These are phyloP conservation scores for Mastomys coucha DNA, from an alignment of 2,113 vertebrate species.

Conservation along the genomic window DNA sequence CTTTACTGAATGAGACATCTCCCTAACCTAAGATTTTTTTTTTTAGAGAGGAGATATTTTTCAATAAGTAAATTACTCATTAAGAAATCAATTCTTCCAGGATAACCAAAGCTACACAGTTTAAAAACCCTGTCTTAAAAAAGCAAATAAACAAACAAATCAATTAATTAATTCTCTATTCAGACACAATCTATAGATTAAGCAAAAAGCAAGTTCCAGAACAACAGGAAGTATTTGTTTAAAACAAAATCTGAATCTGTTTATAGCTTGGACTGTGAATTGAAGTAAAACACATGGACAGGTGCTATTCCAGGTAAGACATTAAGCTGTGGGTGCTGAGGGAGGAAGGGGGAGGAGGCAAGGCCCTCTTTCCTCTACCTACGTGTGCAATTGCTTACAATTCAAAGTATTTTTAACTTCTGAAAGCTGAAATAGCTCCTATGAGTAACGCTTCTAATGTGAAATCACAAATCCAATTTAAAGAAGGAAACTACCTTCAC, in stretches of 20 bases:
- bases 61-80: neutral
- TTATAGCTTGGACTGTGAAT: neutral
- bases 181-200: slow-evolving; percentile 17
- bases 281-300: slow-evolving; percentile 24
- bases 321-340: neutral
- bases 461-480: slow-evolving; percentile 47
- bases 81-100: neutral
- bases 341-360: neutral
- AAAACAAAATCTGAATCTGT: slow-evolving; percentile 21
- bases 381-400: neutral
- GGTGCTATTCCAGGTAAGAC: neutral
- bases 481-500: slow-evolving; percentile 18
- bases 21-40: neutral
- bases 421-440: slow-evolving; percentile 10
- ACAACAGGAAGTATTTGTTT: slow-evolving; percentile 1
- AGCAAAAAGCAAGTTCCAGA: neutral
- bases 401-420: slow-evolving; percentile 38
- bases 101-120: neutral
- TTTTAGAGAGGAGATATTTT: neutral
- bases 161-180: neutral
- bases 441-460: slow-evolving; percentile 14
- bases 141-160: neutral
- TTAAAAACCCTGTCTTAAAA: neutral
- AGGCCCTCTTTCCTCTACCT: neutral
- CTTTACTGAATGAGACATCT: neutral